These are phyloP conservation scores for Isotomurus palustris DNA, from an alignment of 2,888 invertebrate species.

Conservation along the genomic window DNA sequence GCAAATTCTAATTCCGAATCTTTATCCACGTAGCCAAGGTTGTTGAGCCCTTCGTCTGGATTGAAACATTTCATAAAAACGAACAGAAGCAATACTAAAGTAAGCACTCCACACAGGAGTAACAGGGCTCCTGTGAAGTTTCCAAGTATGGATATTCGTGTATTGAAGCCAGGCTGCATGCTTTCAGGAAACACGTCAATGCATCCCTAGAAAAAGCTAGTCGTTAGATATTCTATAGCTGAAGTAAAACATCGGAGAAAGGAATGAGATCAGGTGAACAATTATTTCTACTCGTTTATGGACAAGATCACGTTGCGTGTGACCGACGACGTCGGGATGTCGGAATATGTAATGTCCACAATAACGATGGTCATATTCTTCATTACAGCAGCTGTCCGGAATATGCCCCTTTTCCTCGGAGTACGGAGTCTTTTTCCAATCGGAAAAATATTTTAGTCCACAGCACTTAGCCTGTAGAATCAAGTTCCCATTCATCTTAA, in stretches of 20 bases:
- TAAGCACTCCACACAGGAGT: constrained; percentile 8
- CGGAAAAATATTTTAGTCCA: constrained; percentile 24
- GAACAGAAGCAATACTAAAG: constrained; percentile 12
- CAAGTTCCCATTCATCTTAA: neutral
- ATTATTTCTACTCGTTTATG: constrained; percentile 14
- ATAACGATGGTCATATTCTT: constrained; percentile 7
- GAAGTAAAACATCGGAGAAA: no score
- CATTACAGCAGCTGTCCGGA: constrained; percentile 32
- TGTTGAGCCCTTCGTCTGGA: constrained; percentile 17
- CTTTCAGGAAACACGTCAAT: constrained; percentile 17
- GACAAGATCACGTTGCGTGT: constrained; percentile 12
- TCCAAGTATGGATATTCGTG: constrained; percentile 6
- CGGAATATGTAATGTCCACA: constrained; percentile 18
- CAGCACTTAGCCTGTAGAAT: constrained; percentile 33
- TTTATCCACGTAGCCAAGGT: constrained; percentile 12
- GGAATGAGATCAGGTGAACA: no score
- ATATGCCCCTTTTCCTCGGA: constrained; percentile 13
- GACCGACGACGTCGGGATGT: constrained; percentile 21
- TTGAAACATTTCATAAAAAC: constrained; percentile 1
- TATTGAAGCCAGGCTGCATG: neutral
- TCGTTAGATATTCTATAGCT: no score
- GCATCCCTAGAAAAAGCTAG: constrained; percentile 25
- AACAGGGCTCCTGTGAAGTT: constrained; percentile 10
- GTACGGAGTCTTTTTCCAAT: constrained; percentile 28
- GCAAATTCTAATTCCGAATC: neutral